phyloP scores from a whole-genome alignment of 2,888 invertebrate genomes.

The Blastobasis adustella region DNA sequence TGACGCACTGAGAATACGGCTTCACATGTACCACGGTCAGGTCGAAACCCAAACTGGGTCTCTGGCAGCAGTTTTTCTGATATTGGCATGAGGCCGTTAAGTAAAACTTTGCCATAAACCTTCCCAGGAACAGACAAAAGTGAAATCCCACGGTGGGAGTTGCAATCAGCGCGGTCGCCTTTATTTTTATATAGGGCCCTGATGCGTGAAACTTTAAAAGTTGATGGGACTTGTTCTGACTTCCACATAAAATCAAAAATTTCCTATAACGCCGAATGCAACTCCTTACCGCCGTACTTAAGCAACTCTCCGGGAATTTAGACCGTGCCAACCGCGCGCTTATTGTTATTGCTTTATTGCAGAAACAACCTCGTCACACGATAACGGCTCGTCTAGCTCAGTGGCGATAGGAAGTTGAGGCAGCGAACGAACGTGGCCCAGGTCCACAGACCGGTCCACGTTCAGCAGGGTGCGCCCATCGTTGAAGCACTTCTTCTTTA shows the following conservation, averaged over 20 bases:
- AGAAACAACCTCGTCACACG: constrained; percentile 6
- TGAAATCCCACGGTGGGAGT: constrained; percentile 13
- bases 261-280: constrained; percentile 1
- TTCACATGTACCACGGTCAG: constrained; percentile 11
- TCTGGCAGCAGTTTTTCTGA: constrained; percentile 13
- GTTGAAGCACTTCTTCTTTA: too few species aligned
- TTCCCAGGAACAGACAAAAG: constrained; percentile 9
- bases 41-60: constrained; percentile 11
- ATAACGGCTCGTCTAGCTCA: too few species aligned
- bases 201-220: too few species aligned
- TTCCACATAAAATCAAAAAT: too few species aligned
- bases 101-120: not conserved
- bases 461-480: too few species aligned
- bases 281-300: constrained; percentile 13
- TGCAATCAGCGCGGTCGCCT: not conserved
- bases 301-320: constrained; percentile 10
- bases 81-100: constrained; percentile 2
- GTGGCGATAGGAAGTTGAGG: too few species aligned
- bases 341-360: too few species aligned
- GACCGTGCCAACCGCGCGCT: constrained; percentile 11
- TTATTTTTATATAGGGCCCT: too few species aligned
- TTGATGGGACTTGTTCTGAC: constrained; percentile 11
- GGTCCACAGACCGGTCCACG: too few species aligned
- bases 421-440: too few species aligned
- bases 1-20: too few species aligned